Base-by-base conservation (phyloP, 2,888 invertebrate genomes). In the Tetrapedia diversipes region DNA sequence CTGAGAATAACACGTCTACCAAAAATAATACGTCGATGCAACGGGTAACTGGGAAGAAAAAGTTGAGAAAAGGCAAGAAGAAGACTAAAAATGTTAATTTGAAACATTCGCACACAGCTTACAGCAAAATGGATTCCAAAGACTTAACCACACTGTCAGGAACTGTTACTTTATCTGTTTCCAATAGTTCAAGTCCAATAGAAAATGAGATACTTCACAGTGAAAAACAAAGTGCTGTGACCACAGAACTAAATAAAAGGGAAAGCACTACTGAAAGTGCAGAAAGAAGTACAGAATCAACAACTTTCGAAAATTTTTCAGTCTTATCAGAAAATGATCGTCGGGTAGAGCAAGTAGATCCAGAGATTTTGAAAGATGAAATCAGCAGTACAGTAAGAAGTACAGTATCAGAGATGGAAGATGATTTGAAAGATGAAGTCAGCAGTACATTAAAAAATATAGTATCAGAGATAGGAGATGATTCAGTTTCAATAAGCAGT, bases 11-110 rank as follows among this genome's bases (percentile, higher is more conserved):
- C 16, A 7, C n/a, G 0, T 0, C 24, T 4, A 24, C 14, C 7
- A 19, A 7, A 0, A 1, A 3, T 0, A 22, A 11, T 0, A 0
- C 1, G n/a, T 8, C 22, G 3, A 10, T 29, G 11, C 8, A 2
- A 22, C 4, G 1, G 39, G 2, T 6, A 0, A 10, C 14, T 6
- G n/a, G 1, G 3, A 39, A 34, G 29, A 60, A 53, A 34, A 68
- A 32, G 4, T 10, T 14, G 8, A 68, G 8, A 8, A 56, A 29
- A 10, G 32, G 32, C 0, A 57, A 27, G 16, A 37, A 14, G 19
- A 43, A 19, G 11, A 7, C 4, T 0, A 22, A 19, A 0, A 24
- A 41, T 4, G 4, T 1, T 11, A 32, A 16, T 6, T 29, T 4
- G 8, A 34, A 24, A 32, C 10, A 32, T n/a, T n/a, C n/a, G n/a